Conservation (phyloP, 1,140 invertebrate genomes). For the Lineus longissimus region DNA sequence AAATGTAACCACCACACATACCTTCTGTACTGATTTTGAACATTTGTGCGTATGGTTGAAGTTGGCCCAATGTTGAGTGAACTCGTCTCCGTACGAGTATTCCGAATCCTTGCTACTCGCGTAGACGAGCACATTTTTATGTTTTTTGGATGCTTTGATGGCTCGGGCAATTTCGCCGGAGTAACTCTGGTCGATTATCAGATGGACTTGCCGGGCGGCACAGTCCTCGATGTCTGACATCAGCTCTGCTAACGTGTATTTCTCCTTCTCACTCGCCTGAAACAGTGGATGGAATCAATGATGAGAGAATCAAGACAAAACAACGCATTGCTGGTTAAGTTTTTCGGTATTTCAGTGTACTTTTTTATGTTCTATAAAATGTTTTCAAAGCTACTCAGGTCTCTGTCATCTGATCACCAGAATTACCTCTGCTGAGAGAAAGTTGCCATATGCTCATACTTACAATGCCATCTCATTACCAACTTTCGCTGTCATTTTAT, state of each 20-base stretch:
- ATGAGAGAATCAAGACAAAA: no score
- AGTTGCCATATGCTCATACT: no score
- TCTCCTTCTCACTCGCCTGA: conserved; percentile 54
- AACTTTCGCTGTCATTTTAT: no score
- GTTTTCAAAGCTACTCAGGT: no score
- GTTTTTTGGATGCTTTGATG: conserved; percentile 36
- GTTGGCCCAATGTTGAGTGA: conserved; percentile 51
- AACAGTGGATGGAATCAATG: conserved; percentile 7
- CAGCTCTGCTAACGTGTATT: conserved; percentile 56
- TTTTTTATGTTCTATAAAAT: no score
- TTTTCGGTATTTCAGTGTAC: no score
- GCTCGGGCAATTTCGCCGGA: conserved; percentile 51
- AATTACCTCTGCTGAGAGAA: no score
- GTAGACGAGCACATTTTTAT: conserved; percentile 53
- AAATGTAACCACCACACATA: conserved; percentile 27
- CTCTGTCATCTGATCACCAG: no score
- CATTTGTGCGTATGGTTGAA: conserved; percentile 48
- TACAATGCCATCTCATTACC: conserved; percentile 60
- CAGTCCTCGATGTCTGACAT: conserved; percentile 55
- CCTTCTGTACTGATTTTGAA: conserved; percentile 50
- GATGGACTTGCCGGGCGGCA: conserved; percentile 53
- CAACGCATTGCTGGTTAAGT: no score
- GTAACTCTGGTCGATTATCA: conserved; percentile 58
- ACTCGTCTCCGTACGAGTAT: conserved; percentile 50
- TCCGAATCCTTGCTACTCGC: conserved; percentile 46